Conservation (phyloP, 2,113 vertebrate genomes). For the Ceyx cyanopectus region DNA sequence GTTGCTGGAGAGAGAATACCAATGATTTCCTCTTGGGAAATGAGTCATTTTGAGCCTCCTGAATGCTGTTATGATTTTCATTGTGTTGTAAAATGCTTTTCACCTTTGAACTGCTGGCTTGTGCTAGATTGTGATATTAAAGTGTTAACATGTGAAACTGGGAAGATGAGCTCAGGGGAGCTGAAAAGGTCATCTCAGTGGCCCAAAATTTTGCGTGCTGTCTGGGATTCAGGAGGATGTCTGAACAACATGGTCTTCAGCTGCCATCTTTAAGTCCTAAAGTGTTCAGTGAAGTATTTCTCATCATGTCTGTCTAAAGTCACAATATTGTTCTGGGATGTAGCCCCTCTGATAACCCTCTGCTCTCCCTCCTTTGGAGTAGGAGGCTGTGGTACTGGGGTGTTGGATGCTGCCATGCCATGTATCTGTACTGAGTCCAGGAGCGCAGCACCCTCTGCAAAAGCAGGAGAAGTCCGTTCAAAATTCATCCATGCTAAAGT, state of each 20-base stretch:
- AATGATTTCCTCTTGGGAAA: constrained; percentile 28
- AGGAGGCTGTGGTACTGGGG: neutral
- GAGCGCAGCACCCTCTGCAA: neutral
- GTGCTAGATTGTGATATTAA: neutral
- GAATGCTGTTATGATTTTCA: constrained; percentile 4
- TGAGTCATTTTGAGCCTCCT: constrained; percentile 29
- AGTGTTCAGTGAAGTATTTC: accelerated
- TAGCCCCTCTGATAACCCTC: neutral
- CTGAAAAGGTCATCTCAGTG: neutral
- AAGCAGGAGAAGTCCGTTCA: neutral
- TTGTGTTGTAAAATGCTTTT: constrained; percentile 47
- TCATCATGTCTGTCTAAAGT: neutral
- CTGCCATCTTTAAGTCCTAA: neutral
- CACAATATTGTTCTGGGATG: neutral
- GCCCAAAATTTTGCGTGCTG: neutral
- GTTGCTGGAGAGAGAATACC: constrained; percentile 10
- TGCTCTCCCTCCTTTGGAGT: neutral
- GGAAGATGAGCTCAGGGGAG: neutral
- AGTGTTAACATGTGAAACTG: neutral
- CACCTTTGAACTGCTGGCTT: constrained; percentile 46
- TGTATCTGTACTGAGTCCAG: neutral
- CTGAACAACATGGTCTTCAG: accelerated
- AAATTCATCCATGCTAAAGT: neutral
- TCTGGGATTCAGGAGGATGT: neutral
- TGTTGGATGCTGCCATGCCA: neutral